Conservation (phyloP, 2,113 vertebrate species). For the Dasyprocta punctata region DNA sequence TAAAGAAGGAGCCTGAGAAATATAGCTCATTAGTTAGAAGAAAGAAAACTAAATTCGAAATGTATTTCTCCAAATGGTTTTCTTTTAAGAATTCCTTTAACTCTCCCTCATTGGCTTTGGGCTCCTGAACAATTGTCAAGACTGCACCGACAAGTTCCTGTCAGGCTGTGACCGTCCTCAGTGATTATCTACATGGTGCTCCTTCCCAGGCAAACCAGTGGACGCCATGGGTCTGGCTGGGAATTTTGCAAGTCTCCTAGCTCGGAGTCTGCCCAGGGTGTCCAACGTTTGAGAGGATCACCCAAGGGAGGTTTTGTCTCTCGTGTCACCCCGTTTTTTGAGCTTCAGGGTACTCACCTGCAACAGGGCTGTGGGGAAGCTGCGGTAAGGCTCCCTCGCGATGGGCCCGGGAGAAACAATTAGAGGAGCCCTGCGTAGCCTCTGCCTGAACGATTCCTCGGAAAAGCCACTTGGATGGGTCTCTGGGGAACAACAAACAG, state of each 20-base stretch:
- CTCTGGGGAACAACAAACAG: conserved; percentile 76
- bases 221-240: not conserved
- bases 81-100: not conserved
- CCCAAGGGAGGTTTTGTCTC: not conserved
- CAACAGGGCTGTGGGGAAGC: not conserved
- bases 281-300: not conserved
- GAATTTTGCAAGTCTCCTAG: not conserved
- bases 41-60: not conserved
- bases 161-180: conserved; percentile 25
- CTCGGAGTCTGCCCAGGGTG: not conserved
- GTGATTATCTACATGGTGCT: conserved; percentile 42
- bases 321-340: not conserved
- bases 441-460: conserved; percentile 71
- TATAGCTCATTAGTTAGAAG: not conserved
- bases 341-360: conserved; percentile 63
- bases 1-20: not conserved
- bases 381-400: not conserved
- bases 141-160: not conserved
- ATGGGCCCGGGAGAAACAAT: conserved; percentile 72
- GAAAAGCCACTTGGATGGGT: conserved; percentile 72
- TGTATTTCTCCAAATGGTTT: not conserved
- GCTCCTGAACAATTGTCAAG: not conserved
- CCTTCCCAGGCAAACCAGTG: conserved; percentile 34
- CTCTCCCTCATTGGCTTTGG: not conserved
- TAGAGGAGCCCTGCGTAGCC: conserved; percentile 68